Percentiles rank a stretch among this genome's conserved stretches.
Conservation (phyloP, 1,140 invertebrate species). For the Eupeodes corollae region DNA sequence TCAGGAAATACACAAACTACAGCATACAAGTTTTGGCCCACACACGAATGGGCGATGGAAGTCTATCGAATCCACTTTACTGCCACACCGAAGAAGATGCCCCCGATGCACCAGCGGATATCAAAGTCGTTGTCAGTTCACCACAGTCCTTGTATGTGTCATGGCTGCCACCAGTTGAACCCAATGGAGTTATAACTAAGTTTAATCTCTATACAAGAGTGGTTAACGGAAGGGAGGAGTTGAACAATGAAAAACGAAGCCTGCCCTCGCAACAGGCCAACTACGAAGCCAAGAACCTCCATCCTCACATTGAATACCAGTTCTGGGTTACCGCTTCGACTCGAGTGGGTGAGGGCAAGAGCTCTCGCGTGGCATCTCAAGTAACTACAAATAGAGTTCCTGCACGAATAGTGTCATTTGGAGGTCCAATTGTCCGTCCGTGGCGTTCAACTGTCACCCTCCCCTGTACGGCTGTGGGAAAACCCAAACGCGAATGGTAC, state of each 20-base stretch:
- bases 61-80: slow-evolving; percentile 53
- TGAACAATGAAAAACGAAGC: slow-evolving; percentile 55
- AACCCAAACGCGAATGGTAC: slow-evolving; percentile 54
- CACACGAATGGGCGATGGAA: slow-evolving; percentile 71
- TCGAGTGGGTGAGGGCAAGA: slow-evolving; percentile 61
- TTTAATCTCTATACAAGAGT: slow-evolving; percentile 67
- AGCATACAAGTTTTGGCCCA: slow-evolving; percentile 72
- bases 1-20: slow-evolving; percentile 76
- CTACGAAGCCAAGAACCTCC: slow-evolving; percentile 55
- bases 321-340: slow-evolving; percentile 73
- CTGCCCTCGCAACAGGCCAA: slow-evolving; percentile 49
- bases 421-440: slow-evolving; percentile 49
- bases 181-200: slow-evolving; percentile 68
- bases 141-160: slow-evolving; percentile 63
- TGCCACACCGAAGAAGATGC: slow-evolving; percentile 78
- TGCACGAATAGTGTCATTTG: slow-evolving; percentile 58
- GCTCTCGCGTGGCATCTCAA: slow-evolving; percentile 54
- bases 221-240: slow-evolving; percentile 53
- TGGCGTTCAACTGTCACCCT: slow-evolving; percentile 53
- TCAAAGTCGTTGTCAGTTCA: slow-evolving; percentile 68
- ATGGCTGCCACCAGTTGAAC: slow-evolving; percentile 63
- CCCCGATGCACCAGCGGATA: slow-evolving; percentile 65
- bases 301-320: slow-evolving; percentile 67
- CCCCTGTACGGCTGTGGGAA: slow-evolving; percentile 53
- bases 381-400: slow-evolving; percentile 45